Evolutionary conservation across 2,888 invertebrate species (phyloP).

Genomic region (Zootermopsis nevadensis): DNA sequence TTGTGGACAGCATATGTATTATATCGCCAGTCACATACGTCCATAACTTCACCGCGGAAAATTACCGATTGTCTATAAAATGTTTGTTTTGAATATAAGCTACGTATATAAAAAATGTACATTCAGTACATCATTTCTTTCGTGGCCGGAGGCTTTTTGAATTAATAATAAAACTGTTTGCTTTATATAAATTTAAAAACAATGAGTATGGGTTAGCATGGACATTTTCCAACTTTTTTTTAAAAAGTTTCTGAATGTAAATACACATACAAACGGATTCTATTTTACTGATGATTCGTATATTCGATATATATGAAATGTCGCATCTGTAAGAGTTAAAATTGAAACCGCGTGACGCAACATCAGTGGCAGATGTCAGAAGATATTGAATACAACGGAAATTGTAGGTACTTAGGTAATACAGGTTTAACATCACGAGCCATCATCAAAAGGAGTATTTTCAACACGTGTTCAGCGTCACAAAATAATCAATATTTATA

Average conservation of each 20-base stretch:
- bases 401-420: too few relatives aligned
- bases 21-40: conserved; percentile 3
- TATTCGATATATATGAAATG: background rate
- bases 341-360: background rate
- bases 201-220: background rate
- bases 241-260: background rate
- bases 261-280: background rate
- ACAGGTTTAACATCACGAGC: too few relatives aligned
- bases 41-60: background rate
- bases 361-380: background rate
- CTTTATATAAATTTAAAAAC: conserved; percentile 9
- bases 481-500: too few relatives aligned
- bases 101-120: conserved; percentile 13
- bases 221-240: background rate
- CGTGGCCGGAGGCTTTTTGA: background rate
- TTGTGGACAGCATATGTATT: background rate
- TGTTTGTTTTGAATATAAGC: conserved; percentile 13
- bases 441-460: too few relatives aligned
- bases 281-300: background rate
- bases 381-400: too few relatives aligned
- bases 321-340: background rate
- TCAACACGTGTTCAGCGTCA: too few relatives aligned
- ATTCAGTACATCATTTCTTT: background rate
- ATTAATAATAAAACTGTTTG: conserved; percentile 36
- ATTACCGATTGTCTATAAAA: conserved; percentile 34